Evolutionary conservation across 2,797 vertebrate genomes (phyloP).

Genomic region (Sebastes itinus): DNA sequence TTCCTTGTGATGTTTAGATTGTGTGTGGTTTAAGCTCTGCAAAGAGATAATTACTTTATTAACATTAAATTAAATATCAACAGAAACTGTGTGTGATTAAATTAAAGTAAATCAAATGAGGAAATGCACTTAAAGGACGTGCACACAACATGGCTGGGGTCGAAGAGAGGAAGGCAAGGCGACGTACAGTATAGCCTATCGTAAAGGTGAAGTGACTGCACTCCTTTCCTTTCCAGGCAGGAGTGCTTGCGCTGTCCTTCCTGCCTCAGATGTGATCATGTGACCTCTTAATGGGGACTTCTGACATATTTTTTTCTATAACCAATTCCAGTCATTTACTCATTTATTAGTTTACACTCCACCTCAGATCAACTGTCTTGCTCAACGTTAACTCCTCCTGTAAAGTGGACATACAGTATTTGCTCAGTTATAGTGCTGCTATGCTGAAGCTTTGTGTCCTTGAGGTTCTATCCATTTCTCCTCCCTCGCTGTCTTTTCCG

Average conservation of each 20-base stretch:
- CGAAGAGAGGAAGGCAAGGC: background rate
- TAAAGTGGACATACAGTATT: constrained; percentile 24
- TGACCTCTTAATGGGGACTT: background rate
- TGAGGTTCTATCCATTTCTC: constrained; percentile 72
- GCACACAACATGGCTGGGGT: background rate
- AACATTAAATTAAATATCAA: background rate
- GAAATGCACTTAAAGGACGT: background rate
- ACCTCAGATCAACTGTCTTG: constrained; percentile 7
- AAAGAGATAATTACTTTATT: background rate
- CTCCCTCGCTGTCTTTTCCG: constrained; percentile 56
- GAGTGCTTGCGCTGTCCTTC: background rate
- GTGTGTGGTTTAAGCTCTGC: background rate
- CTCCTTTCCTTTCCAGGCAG: background rate
- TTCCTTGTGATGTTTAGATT: background rate
- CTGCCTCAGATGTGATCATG: background rate
- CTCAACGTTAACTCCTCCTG: background rate
- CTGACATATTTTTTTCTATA: background rate
- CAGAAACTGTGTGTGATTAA: background rate
- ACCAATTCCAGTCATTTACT: background rate
- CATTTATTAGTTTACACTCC: background rate
- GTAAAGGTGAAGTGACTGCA: background rate
- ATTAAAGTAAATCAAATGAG: background rate
- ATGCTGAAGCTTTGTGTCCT: constrained; percentile 69
- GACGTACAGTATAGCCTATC: background rate
- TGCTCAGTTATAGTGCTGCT: constrained; percentile 20